Evolutionary conservation across 37 sponge, comb jelly and placozoan genomes (phyloP), one percentile per base, ranked within the genome.

Genomic region (Oopsacas minuta): DNA sequence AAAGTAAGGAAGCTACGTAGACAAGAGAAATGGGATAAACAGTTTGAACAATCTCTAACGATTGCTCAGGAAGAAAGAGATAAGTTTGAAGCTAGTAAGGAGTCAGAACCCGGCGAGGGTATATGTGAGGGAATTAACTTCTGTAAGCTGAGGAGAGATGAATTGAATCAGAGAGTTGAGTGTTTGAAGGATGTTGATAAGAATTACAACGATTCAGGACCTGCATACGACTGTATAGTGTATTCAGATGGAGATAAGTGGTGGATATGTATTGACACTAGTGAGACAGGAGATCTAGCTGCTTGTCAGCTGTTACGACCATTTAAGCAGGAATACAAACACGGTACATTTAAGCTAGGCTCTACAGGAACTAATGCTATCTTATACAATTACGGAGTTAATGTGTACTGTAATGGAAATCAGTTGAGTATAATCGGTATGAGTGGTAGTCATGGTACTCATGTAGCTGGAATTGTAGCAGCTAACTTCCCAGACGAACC

Each of bases 391-490:
- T 92, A 94, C 82, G 87, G 93, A 25, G 82, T 96, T 36, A 91
- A 93, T 39, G 83, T 96, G 34, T 92, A 94, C 83, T 93, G 90
- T 3, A 86, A 92, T 0, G 97, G 97, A 0, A 84, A 91, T 49
- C 69, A 89, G 0, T 86, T 94, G 49, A 87, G 89, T 81, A 89
- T 96, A 46, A 94, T 96, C 7, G 88, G 91, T 23, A 84, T 82
- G 52, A 90, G 86, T 82, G 94, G 96, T 90, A 86, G 95, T 36
- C 97, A 96, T 90, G 97, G 97, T 0, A 96, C 95, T n/a, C 97
- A 96, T 84, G 97, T 96, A 52, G 97, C 97, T 0, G 87, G 89
- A 35, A 96, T 96, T 81, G 86, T 91, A 36, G 94, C 97, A 36
- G 97, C 88, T 0, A 36, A 89, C 85, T 94, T 92, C 46, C 92